A percentile compares a stretch with the other conserved stretches of the same genome.
These are phyloP conservation scores for Drosophila eohydei DNA, from an alignment of 2,888 invertebrate species.

Conservation along the genomic window DNA sequence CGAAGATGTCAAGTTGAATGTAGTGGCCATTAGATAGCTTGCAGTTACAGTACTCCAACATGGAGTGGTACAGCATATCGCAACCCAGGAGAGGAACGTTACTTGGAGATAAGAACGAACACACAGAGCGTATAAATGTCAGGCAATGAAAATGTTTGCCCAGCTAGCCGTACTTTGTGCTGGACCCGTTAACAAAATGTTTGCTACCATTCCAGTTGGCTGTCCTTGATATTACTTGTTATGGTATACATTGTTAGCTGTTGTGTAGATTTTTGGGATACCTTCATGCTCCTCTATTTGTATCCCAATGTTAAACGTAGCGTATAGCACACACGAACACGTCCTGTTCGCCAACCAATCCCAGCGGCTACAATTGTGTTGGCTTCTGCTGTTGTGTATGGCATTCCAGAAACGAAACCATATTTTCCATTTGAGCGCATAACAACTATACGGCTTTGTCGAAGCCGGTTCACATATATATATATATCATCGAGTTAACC, in stretches of 20 bases:
- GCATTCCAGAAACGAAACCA: constrained; percentile 75
- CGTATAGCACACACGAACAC: constrained; percentile 55
- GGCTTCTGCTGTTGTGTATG: constrained; percentile 32
- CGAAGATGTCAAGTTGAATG: constrained; percentile 48
- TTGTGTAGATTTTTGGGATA: constrained; percentile 59
- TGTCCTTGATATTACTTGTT: constrained; percentile 67
- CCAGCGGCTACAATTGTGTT: background rate
- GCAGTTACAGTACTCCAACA: constrained; percentile 32
- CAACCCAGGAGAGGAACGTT: no score
- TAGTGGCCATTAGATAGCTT: constrained; percentile 57
- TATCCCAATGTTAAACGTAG: constrained; percentile 69
- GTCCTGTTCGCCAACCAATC: constrained; percentile 3
- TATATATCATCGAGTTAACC: no score
- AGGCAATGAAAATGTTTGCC: constrained; percentile 76
- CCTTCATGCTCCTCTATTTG: background rate
- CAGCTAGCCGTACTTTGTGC: constrained; percentile 65
- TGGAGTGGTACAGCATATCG: background rate
- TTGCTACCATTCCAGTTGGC: constrained; percentile 22
- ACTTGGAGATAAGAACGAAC: constrained; percentile 4
- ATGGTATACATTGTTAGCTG: constrained; percentile 72
- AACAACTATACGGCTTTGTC: constrained; percentile 50
- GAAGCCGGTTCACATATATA: constrained; percentile 42
- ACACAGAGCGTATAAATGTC: constrained; percentile 58
- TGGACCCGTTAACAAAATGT: constrained; percentile 71
- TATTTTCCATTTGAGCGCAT: constrained; percentile 79